phyloP scores from a whole-genome alignment of 2,113 vertebrate species.

The Platycercus adscitus region DNA sequence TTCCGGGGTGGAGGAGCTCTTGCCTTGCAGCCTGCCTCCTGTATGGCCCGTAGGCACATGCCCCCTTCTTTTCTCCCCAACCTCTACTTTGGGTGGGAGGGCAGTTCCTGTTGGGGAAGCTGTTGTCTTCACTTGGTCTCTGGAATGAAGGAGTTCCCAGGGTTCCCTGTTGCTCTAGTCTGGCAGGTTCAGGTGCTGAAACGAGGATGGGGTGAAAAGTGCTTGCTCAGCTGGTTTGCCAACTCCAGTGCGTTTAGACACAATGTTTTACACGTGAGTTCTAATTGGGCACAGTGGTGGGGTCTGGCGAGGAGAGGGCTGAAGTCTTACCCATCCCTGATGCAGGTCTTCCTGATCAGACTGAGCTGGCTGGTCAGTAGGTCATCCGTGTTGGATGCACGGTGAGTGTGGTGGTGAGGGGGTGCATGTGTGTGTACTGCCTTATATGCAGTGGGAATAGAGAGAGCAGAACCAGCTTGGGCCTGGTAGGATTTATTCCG shows the following conservation, averaged over 20 bases:
- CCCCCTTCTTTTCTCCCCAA: neutral
- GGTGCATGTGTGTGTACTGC: rapidly evolving
- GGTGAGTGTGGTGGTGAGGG: neutral
- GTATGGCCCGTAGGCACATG: rapidly evolving
- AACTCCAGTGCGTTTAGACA: rapidly evolving
- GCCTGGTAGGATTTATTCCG: neutral
- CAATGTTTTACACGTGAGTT: neutral
- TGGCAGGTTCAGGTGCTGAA: neutral
- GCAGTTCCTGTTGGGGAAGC: neutral
- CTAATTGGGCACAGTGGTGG: rapidly evolving
- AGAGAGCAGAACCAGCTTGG: neutral
- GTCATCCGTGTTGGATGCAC: rapidly evolving
- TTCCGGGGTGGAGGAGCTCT: neutral
- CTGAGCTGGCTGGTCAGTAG: neutral
- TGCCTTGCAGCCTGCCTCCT: neutral
- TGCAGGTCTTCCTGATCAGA: rapidly evolving
- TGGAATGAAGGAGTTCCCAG: neutral
- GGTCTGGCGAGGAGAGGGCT: neutral
- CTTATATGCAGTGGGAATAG: rapidly evolving
- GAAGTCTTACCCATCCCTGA: neutral
- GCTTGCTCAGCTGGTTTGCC: neutral
- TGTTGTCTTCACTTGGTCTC: rapidly evolving
- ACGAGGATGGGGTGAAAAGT: neutral
- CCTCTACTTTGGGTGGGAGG: neutral
- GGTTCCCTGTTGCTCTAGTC: neutral